These are phyloP conservation scores for Drosophila ironensis DNA, from an alignment of 1,140 invertebrate species.

Conservation along the genomic window DNA sequence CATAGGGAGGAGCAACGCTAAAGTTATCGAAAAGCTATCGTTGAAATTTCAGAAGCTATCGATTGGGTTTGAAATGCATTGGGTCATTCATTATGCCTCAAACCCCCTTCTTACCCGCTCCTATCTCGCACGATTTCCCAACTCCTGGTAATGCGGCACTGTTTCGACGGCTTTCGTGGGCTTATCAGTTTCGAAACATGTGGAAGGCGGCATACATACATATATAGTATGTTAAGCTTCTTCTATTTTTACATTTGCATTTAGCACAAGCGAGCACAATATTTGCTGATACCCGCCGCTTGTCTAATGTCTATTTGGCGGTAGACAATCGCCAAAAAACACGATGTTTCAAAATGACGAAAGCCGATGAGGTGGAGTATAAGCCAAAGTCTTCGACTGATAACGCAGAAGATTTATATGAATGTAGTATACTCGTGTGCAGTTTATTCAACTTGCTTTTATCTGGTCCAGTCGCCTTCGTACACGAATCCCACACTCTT, in stretches of 20 bases:
- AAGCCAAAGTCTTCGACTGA: constrained; percentile 1
- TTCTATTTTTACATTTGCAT: no score
- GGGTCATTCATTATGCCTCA: no score
- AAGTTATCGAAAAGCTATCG: no score
- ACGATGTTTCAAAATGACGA: constrained; percentile 1
- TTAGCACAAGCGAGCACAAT: no score
- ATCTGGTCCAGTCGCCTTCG: constrained; percentile 4
- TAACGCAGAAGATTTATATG: constrained; percentile 1
- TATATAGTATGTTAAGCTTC: no score
- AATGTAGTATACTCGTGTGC: not conserved
- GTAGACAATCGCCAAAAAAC: not conserved
- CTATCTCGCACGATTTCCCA: not conserved
- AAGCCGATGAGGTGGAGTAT: not conserved
- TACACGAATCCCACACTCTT: not conserved
- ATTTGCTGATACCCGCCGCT: not conserved
- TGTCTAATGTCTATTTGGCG: constrained; percentile 21
- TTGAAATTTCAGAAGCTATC: no score
- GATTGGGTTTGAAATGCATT: no score
- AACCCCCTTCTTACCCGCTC: no score
- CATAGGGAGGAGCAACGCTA: no score
- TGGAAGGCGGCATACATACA: constrained; percentile 3
- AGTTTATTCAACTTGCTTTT: constrained; percentile 49
- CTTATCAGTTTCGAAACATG: constrained; percentile 11
- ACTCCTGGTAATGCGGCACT: not conserved
- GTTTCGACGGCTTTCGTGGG: not conserved